Evolutionary conservation across 2,797 vertebrate species (phyloP), one percentile per base, ranked within the genome.

Genomic region (Paguma larvata): DNA sequence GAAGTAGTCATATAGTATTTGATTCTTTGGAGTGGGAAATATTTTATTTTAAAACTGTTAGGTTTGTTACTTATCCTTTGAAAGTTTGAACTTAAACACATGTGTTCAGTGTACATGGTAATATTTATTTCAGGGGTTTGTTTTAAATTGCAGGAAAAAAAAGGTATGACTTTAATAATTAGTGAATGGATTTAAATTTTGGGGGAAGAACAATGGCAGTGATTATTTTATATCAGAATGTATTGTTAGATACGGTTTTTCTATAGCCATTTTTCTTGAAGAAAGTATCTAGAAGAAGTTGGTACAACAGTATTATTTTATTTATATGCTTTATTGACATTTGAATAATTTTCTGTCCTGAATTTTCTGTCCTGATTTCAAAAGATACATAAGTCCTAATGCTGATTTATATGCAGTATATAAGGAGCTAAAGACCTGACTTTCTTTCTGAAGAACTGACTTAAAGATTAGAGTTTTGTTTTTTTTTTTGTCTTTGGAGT

Each of bases 151-250:
- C 23, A 68, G 80, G 38, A 89, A 75, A 67, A 80, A 94, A 82
- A 95, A 89, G 21, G 18, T 46, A 2, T 89, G 63, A 65, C 30
- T 95, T 96, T 67, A 89, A 25, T 94, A 95, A 80, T 97, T 92
- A 80, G 21, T 85, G 68, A 97, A 82, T 70, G 6, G 32, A 94
- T 92, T 94, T 94, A 86, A 65, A 80, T 94, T 97, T 96, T 41
- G 11, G 27, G 48, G 67, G 82, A 80, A 70, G 82, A 65, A 82
- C 92, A 93, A 85, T 96, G 44, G 41, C 70, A 79, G 13, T 86
- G 44, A 63, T 93, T 94, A 75, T 95, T 97, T 92, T 88, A 88
- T 75, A 32, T 89, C 70, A 95, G n/a, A 80, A 38, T 95, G 73
- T 85, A 27, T 3, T 32, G n/a, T 14, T 83, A 89, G 53, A 73